phyloP scores from a whole-genome alignment of 2,797 vertebrate genomes.

The Dendrocincla fuliginosa region DNA sequence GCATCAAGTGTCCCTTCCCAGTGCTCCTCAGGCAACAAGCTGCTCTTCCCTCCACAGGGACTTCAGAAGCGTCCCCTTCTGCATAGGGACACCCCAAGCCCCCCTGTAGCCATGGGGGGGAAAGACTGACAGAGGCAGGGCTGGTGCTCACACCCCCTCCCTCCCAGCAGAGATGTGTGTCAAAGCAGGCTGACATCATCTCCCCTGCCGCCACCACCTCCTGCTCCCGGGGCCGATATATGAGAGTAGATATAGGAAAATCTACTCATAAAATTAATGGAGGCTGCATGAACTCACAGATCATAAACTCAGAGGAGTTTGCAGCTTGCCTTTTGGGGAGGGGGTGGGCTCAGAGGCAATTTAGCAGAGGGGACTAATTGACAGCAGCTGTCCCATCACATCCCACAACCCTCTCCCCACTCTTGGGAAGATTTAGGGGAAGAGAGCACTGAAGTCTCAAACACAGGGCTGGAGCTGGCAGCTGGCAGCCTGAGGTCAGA shows the following conservation, averaged over 20 bases:
- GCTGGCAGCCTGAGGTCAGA: neutral
- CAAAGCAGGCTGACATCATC: neutral
- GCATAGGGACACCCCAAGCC: neutral
- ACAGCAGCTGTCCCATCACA: neutral
- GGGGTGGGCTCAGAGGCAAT: neutral
- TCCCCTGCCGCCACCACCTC: neutral
- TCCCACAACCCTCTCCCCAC: neutral
- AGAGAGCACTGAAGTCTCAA: neutral
- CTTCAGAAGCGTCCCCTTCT: neutral
- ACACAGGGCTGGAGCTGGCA: neutral
- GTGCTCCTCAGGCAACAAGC: neutral
- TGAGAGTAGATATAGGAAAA: slow-evolving; percentile 44
- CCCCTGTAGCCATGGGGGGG: neutral
- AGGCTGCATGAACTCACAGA: slow-evolving; percentile 52
- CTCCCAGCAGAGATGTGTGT: neutral
- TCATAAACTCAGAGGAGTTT: slow-evolving; percentile 49
- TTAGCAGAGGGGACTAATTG: slow-evolving; percentile 33
- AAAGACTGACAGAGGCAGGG: neutral
- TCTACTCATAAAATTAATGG: slow-evolving; percentile 53
- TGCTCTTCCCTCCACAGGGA: neutral
- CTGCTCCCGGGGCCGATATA: neutral
- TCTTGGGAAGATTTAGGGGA: neutral
- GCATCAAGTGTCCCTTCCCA: neutral
- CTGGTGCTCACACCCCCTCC: neutral
- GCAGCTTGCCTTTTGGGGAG: neutral